Conservation (phyloP, 2,113 vertebrate genomes). For the Labeo catla region DNA sequence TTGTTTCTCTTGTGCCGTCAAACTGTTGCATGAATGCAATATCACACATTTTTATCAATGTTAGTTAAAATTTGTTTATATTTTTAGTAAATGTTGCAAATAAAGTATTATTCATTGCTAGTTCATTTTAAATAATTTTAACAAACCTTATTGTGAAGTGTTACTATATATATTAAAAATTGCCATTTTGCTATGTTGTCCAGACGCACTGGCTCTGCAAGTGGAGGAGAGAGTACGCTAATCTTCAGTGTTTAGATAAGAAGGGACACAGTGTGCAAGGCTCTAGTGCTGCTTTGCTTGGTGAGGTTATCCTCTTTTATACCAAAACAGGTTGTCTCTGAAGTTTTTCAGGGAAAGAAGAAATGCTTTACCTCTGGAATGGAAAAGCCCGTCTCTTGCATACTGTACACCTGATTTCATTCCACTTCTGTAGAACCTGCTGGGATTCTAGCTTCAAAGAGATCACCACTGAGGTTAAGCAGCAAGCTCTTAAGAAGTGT, state of each 20-base stretch:
- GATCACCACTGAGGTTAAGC: constrained; percentile 23
- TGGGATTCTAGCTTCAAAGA: constrained; percentile 64
- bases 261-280: too few species aligned
- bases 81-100: too few species aligned
- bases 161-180: constrained; percentile 11
- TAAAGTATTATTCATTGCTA: neutral
- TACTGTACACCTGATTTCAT: constrained; percentile 64
- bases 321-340: constrained; percentile 46
- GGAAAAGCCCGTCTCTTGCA: constrained; percentile 20
- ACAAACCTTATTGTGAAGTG: neutral
- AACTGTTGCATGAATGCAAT: too few species aligned
- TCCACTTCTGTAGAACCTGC: constrained; percentile 64
- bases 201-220: neutral
- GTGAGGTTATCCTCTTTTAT: constrained; percentile 15
- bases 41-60: too few species aligned
- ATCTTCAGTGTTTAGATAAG: too few species aligned
- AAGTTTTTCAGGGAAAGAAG: constrained; percentile 52
- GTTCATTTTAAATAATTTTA: neutral
- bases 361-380: constrained; percentile 56
- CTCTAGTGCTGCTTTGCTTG: neutral
- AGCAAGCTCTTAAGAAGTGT: constrained; percentile 37
- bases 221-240: too few species aligned
- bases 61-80: too few species aligned
- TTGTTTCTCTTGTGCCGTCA: too few species aligned
- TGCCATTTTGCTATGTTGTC: neutral